A percentile compares a stretch with the other conserved stretches of the same genome.
These are phyloP conservation scores for Corvus hawaiiensis DNA, from an alignment of 2,113 vertebrate genomes.

Conservation along the genomic window DNA sequence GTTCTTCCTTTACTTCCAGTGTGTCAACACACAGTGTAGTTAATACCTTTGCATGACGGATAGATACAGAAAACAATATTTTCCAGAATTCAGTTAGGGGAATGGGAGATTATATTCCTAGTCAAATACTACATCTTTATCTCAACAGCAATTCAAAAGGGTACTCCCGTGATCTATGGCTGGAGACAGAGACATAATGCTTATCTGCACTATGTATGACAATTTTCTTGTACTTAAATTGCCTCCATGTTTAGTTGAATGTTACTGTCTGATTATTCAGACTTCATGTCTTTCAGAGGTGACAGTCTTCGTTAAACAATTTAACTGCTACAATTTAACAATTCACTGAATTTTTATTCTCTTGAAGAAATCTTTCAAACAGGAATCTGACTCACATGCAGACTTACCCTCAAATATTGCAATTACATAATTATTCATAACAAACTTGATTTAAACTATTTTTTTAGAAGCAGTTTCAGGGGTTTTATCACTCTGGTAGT, in stretches of 20 bases:
- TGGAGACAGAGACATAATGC: neutral
- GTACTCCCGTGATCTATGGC: fast-evolving
- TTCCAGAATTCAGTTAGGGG: neutral
- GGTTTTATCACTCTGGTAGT: neutral
- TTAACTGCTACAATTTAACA: neutral
- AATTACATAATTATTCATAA: neutral
- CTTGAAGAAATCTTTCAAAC: neutral
- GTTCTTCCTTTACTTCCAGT: neutral
- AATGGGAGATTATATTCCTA: neutral
- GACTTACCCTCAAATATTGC: neutral
- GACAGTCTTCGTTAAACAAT: neutral
- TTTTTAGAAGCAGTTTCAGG: neutral
- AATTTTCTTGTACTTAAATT: neutral
- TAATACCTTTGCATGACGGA: neutral
- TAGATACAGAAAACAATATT: neutral
- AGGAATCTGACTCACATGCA: neutral
- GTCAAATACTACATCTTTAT: neutral
- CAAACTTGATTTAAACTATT: neutral
- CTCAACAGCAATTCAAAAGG: neutral
- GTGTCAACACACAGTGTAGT: neutral
- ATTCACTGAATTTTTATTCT: neutral
- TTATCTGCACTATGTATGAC: neutral
- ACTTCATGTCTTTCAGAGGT: neutral
- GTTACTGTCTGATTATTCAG: neutral
- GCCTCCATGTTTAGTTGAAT: neutral